Base-by-base conservation (phyloP, 2,888 invertebrate species). In the Chalcis sispes region DNA sequence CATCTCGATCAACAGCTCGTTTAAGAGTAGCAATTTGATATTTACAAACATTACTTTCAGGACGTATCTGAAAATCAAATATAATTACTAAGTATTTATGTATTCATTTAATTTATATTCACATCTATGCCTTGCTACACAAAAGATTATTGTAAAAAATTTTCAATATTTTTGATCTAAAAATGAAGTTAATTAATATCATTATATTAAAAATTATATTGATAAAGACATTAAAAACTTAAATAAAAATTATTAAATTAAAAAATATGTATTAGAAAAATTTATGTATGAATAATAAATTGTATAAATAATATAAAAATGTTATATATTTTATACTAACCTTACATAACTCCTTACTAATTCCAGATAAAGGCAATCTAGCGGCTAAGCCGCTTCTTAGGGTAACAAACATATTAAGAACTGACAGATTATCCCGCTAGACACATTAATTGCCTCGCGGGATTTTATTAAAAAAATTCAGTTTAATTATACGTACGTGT, bases 321-420 rank as follows among this genome's bases (percentile, higher is more conserved):
- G n/a, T 5, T 25, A 32, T 25, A 56, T 15, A 40, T 32, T 46
- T 25, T 0, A 2, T 8, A 64, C 78, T 79, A 76, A 79, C 78
- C 75, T 79, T 79, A 77, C 66, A 73, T 79, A 79, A 79, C 72
- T 77, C 71, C 42, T 71, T 67, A 8, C 20, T 18, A 1, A 27
- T 25, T 29, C 58, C 62, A 23, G 64, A 10, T 18, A 10, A 0
- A 1, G 56, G 10, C 4, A 46, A n/a, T 32, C 54, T 77, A 13
- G 66, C 59, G 32, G 66, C 54, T 18, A 64, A 3, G 23, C 70
- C 62, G 64, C 48, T 23, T 23, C 58, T 72, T 42, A 77, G 27
- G 2, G 42, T 52, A n/a, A 73, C 48, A 13, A 70, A 79, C 78
- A 79, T 79, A 48, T 67, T 8, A 20, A n/a, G 29, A 15, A 29